Conservation (phyloP, 2,888 invertebrate species). For the Ectemnius lituratus region DNA sequence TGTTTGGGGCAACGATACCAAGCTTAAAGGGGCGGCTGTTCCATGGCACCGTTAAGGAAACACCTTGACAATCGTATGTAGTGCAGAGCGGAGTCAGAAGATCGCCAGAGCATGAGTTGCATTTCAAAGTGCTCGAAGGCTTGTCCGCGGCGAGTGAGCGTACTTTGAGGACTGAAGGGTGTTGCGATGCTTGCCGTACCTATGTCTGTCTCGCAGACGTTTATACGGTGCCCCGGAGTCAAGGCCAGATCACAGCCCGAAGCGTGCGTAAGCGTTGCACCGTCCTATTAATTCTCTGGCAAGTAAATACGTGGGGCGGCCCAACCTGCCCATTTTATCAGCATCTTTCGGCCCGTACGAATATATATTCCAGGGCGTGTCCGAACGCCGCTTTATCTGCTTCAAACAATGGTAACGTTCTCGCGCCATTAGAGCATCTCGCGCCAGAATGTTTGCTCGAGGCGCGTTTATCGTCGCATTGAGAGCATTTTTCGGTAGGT, state of each 20-base stretch:
- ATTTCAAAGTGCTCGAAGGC: slow-evolving; percentile 12
- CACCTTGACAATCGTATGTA: slow-evolving; percentile 1
- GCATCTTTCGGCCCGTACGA: too few relatives aligned
- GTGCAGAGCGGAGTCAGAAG: background rate
- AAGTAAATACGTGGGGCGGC: too few relatives aligned
- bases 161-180: background rate
- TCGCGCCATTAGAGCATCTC: slow-evolving; percentile 1
- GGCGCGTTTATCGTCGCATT: too few relatives aligned
- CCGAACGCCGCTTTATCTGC: background rate
- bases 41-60: slow-evolving; percentile 15
- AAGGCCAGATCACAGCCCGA: background rate
- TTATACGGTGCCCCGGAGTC: background rate
- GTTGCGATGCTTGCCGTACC: background rate
- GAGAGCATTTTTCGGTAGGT: background rate
- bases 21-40: background rate
- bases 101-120: slow-evolving; percentile 2
- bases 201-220: background rate
- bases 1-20: background rate
- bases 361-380: too few relatives aligned
- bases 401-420: background rate
- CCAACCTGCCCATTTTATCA: too few relatives aligned
- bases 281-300: slow-evolving; percentile 4
- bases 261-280: background rate
- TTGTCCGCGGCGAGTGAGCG: slow-evolving; percentile 12
- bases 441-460: background rate